Percentiles rank a stretch among this genome's conserved stretches.
Evolutionary conservation across 2,797 vertebrate species (phyloP).

Genomic region (Eulemur albifrons): DNA sequence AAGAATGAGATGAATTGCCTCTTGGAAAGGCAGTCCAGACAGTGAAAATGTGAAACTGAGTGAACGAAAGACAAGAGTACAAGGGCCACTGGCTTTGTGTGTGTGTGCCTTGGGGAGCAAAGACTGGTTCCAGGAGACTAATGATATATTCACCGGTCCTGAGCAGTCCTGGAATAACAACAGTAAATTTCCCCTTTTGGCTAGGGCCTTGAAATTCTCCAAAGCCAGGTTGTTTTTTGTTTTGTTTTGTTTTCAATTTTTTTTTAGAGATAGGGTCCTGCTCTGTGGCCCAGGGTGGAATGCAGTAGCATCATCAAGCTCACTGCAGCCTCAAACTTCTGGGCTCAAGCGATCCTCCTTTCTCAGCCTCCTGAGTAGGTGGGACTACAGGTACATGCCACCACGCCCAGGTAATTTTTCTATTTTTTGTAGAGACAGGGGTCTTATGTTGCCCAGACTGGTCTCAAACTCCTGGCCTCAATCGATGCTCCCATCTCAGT

Average conservation of each 20-base stretch:
- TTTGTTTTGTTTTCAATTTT: not conserved
- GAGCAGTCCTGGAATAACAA: not conserved
- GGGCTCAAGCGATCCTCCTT: not conserved
- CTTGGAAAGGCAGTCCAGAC: not conserved
- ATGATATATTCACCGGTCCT: not conserved
- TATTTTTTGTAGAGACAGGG: too few relatives aligned
- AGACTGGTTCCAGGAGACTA: not conserved
- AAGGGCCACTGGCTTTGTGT: not conserved
- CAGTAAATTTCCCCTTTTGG: accelerated
- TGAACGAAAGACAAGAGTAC: not conserved
- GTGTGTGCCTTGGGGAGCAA: not conserved
- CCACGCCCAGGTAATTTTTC: too few relatives aligned
- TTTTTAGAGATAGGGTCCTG: not conserved
- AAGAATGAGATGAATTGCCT: not conserved
- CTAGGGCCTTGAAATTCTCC: not conserved
- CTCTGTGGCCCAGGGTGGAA: not conserved
- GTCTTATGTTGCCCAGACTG: too few relatives aligned
- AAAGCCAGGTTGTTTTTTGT: not conserved
- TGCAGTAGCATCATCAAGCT: not conserved
- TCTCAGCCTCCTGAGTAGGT: not conserved
- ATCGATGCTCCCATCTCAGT: not conserved
- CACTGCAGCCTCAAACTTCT: not conserved
- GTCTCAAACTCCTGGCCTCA: not conserved
- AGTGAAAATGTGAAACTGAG: not conserved
- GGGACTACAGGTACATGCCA: too few relatives aligned